These are phyloP conservation scores for Eremobia ochroleuca DNA, from an alignment of 2,888 invertebrate genomes.

Conservation along the genomic window DNA sequence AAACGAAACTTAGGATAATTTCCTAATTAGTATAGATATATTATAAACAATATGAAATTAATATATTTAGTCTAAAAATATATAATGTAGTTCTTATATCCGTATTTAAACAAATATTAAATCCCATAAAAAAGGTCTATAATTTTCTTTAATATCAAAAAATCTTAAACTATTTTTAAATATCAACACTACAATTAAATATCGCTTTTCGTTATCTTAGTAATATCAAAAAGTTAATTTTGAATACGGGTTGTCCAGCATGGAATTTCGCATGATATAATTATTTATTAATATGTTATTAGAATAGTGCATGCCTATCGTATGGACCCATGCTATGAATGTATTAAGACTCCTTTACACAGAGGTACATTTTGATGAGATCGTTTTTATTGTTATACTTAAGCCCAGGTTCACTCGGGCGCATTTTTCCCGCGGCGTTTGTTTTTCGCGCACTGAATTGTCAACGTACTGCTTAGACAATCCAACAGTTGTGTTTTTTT, in stretches of 20 bases:
- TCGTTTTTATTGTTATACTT: not conserved
- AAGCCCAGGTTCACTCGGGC: too few relatives aligned
- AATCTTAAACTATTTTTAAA: not conserved
- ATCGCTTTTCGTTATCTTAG: not conserved
- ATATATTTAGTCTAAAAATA: not conserved
- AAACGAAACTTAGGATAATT: not conserved
- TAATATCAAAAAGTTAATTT: slow-evolving; percentile 30
- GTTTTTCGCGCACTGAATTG: too few relatives aligned
- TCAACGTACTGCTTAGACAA: too few relatives aligned
- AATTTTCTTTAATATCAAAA: slow-evolving; percentile 6
- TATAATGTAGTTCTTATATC: slow-evolving; percentile 14
- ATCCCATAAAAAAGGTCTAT: not conserved
- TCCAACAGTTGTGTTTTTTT: too few relatives aligned
- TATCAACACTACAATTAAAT: not conserved
- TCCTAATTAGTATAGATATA: not conserved
- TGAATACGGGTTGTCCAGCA: slow-evolving; percentile 62
- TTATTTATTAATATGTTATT: slow-evolving; percentile 15
- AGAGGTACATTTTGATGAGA: not conserved
- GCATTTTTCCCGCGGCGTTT: too few relatives aligned
- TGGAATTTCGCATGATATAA: slow-evolving; percentile 58
- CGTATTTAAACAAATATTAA: slow-evolving; percentile 10
- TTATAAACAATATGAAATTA: not conserved
- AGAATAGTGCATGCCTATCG: slow-evolving; percentile 60
- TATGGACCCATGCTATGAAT: slow-evolving; percentile 59
- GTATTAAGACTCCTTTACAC: slow-evolving; percentile 49